Evolutionary conservation across 2,888 invertebrate species (phyloP).

Genomic region (Anthrax anthrax): DNA sequence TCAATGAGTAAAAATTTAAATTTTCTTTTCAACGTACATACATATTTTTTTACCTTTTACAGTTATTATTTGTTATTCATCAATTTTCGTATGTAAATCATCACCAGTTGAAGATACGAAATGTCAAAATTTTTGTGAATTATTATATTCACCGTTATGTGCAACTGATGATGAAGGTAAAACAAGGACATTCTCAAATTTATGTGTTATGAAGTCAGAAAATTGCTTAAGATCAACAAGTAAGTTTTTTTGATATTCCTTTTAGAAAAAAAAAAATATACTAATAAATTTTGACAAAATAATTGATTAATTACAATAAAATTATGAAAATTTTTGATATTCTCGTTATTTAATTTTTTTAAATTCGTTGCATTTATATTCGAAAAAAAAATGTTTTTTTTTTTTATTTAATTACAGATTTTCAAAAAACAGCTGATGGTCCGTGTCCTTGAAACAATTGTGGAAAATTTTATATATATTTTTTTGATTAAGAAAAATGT

Average conservation of each 20-base stretch:
- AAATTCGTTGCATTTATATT: too few relatives aligned
- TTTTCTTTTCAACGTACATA: too few relatives aligned
- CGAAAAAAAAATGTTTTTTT: too few relatives aligned
- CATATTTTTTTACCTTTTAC: not conserved
- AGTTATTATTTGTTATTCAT: slow-evolving; percentile 6
- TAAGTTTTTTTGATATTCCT: slow-evolving; percentile 14
- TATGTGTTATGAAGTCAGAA: slow-evolving; percentile 32
- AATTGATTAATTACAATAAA: not conserved
- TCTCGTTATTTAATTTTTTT: not conserved
- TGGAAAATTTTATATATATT: too few relatives aligned
- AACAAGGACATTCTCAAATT: slow-evolving; percentile 29
- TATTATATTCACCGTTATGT: slow-evolving; percentile 18
- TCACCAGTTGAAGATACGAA: slow-evolving; percentile 27
- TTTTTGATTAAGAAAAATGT: too few relatives aligned
- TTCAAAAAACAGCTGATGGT: slow-evolving; percentile 31
- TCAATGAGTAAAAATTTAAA: too few relatives aligned
- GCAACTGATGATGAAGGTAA: slow-evolving; percentile 32
- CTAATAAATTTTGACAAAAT: not conserved
- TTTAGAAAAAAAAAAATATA: not conserved
- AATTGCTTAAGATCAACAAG: slow-evolving; percentile 28
- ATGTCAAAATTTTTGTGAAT: slow-evolving; percentile 19
- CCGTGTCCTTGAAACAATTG: slow-evolving; percentile 24
- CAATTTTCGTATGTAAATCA: slow-evolving; percentile 15
- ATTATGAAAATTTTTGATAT: not conserved
- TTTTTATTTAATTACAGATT: slow-evolving; percentile 18